A percentile compares a stretch with the other conserved stretches of the same genome.
Conservation (phyloP, 2,113 vertebrate genomes). For the Rhinolophus sinicus region DNA sequence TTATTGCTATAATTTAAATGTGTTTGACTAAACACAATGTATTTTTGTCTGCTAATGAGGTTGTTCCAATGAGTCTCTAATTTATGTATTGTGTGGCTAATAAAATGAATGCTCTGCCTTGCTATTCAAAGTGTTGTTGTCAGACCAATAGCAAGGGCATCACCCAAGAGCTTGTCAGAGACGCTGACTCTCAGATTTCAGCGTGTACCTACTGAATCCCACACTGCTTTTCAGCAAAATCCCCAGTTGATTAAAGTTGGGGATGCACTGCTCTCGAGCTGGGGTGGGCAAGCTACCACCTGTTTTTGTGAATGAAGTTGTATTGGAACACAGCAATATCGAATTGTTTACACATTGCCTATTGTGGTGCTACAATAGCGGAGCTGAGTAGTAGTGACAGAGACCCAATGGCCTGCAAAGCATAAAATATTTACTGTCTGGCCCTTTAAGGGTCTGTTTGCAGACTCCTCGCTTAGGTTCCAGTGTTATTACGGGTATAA, state of each 20-base stretch:
- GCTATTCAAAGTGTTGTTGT: neutral
- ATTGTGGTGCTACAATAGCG: neutral
- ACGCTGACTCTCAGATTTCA: neutral
- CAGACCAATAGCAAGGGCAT: neutral
- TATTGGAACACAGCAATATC: neutral
- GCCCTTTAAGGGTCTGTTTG: neutral
- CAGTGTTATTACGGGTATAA: neutral
- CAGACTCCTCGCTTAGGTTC: neutral
- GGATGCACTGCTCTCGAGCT: neutral
- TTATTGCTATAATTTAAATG: neutral
- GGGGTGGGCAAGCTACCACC: neutral
- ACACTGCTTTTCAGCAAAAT: neutral
- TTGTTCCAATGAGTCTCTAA: neutral
- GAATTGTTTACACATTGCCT: neutral
- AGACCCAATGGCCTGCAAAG: neutral
- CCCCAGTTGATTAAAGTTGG: neutral
- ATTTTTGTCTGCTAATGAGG: neutral
- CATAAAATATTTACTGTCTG: neutral
- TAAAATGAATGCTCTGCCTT: neutral
- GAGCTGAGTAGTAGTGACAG: neutral
- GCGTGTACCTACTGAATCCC: neutral
- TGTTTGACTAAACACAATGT: neutral
- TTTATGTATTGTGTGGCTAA: neutral
- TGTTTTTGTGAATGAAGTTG: conserved; percentile 39
- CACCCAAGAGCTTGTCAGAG: neutral